Percentiles rank a stretch among this genome's conserved stretches.
Evolutionary conservation across 2,113 vertebrate genomes (phyloP).

Genomic region (Montifringilla adamsi): DNA sequence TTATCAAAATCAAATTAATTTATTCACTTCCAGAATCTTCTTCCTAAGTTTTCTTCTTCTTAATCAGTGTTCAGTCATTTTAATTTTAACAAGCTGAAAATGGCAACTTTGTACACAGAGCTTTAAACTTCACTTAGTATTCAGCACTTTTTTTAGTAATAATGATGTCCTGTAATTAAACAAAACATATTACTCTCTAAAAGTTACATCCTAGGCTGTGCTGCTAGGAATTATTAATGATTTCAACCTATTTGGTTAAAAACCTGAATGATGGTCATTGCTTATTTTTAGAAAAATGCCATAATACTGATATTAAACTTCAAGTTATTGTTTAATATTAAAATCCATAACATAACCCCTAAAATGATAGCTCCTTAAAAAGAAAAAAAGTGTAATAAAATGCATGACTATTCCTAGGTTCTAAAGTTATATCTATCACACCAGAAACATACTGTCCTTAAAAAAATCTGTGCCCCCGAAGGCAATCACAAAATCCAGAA

Average conservation of each 20-base stretch:
- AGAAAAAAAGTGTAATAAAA: not conserved
- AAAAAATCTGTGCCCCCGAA: not conserved
- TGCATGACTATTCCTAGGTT: accelerated
- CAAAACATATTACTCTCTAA: not conserved
- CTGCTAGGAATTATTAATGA: not conserved
- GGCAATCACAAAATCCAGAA: not conserved
- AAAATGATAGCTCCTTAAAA: not conserved
- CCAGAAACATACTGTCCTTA: not conserved
- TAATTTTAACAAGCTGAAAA: not conserved
- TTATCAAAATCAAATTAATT: not conserved
- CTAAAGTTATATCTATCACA: not conserved
- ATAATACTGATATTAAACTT: not conserved
- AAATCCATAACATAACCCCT: accelerated
- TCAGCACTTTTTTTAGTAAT: not conserved
- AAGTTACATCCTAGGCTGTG: not conserved
- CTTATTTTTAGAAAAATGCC: not conserved
- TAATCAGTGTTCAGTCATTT: not conserved
- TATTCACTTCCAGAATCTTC: not conserved
- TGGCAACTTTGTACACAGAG: not conserved
- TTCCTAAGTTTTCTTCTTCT: not conserved
- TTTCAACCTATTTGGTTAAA: not conserved
- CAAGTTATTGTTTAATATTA: not conserved
- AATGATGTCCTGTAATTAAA: not conserved
- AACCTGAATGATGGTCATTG: not conserved
- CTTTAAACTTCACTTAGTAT: not conserved